phyloP scores from a whole-genome alignment of 2,888 invertebrate genomes.

The Rhopalosiphum nymphaeae region DNA sequence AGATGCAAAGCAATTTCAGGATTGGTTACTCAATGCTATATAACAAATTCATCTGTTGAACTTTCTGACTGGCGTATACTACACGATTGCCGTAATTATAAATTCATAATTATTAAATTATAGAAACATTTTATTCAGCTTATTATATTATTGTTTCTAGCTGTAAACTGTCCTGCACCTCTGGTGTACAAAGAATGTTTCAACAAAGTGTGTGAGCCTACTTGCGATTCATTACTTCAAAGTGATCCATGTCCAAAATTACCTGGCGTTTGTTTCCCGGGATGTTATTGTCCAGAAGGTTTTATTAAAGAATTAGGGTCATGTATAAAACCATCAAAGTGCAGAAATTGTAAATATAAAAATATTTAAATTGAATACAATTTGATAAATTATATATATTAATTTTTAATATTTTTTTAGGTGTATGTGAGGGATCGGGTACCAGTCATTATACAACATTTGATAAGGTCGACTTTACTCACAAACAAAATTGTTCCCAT shows the following conservation, averaged over 20 bases:
- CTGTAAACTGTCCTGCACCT: constrained; percentile 80
- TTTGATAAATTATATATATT: background rate
- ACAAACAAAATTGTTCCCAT: constrained; percentile 88
- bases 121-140: background rate
- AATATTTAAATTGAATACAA: background rate
- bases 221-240: constrained; percentile 77
- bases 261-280: constrained; percentile 81
- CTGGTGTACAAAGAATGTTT: constrained; percentile 88
- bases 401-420: constrained; percentile 69
- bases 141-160: constrained; percentile 70
- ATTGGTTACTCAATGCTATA: constrained; percentile 82
- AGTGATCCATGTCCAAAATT: constrained; percentile 76
- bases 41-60: constrained; percentile 76
- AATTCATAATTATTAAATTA: background rate
- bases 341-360: constrained; percentile 79
- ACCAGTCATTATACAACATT: constrained; percentile 86
- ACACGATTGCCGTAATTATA: constrained; percentile 78
- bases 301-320: constrained; percentile 77
- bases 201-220: constrained; percentile 81
- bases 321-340: constrained; percentile 80
- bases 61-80: constrained; percentile 80
- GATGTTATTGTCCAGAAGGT: constrained; percentile 88
- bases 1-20: constrained; percentile 79
- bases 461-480: constrained; percentile 83
- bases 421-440: constrained; percentile 81